Base-by-base conservation (phyloP, 2,888 invertebrate genomes). In the Congeria kusceri region DNA sequence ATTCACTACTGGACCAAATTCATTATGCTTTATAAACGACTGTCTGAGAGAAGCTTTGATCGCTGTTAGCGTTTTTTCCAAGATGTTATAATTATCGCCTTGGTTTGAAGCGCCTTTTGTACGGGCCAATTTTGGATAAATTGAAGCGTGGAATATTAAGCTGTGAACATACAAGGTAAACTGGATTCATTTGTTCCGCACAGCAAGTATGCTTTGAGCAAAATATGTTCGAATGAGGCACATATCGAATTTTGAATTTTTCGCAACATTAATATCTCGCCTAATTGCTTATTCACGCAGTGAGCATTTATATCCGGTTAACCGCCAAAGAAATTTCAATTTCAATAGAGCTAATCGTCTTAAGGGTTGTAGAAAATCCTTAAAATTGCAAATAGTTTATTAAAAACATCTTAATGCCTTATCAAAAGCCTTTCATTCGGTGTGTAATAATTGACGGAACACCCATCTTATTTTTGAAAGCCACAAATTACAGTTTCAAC, bases 141-240 rank as follows among this genome's bases (percentile, higher is more conserved):
- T 56, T 69, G 62, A 59, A 69, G 64, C 75, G 69, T 69, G 68
- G 64, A 69, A 75, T 46, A 63, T 68, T 59, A 65, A 68, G 64
- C 20, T 25, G 23, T 7, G 25, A 53, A 53, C 53, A 53, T 53
- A 53, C 53, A 15, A 7, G 20, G 25, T 20, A 53, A 23, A 25
- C 53, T 53, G 53, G 20, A 23, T 53, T 25, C 53, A 25, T 53
- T 53, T 53, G 53, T 53, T 25, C 20, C 53, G 53, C 39, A 39
- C 39, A 39, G 39, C 39, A 39, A 39, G 39, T 39, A 39, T 39
- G 39, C 39, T 39, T 39, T 39, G 39, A 39, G 39, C 39, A 39
- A 39, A 39, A 39, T 39, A 39, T 39, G 39, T 39, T 39, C 39
- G 39, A 39, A 39, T 39, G 9, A 39, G 39, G 39, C 39, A 39